Evolutionary conservation across 2,888 invertebrate species (phyloP).

Genomic region (Epinotia demarniana): DNA sequence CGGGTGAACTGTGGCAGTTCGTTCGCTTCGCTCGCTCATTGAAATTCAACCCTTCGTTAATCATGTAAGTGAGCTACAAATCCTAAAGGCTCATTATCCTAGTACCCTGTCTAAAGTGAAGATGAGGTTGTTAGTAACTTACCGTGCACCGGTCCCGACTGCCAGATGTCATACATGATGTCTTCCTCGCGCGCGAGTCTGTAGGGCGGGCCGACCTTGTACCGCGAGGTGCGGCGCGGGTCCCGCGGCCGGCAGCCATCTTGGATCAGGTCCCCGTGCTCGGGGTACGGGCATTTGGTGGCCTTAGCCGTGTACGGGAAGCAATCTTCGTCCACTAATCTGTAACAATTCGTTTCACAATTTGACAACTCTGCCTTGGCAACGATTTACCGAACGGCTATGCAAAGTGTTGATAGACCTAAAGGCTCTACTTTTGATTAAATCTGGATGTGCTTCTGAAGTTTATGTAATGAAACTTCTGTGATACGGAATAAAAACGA

Average conservation of each 20-base stretch:
- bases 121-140: constrained; percentile 48
- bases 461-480: too few species aligned
- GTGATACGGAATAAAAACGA: too few species aligned
- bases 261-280: constrained; percentile 68
- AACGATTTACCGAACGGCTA: too few species aligned
- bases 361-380: background rate
- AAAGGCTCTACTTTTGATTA: too few species aligned
- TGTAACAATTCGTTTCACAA: constrained; percentile 64
- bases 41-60: too few species aligned
- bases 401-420: too few species aligned
- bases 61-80: too few species aligned
- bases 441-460: too few species aligned
- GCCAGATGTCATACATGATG: constrained; percentile 95
- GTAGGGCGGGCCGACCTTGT: constrained; percentile 91
- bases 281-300: constrained; percentile 86
- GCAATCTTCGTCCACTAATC: constrained; percentile 93
- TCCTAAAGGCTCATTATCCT: too few species aligned
- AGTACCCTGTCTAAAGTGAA: too few species aligned
- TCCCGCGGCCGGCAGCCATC: constrained; percentile 85
- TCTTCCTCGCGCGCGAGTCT: constrained; percentile 90
- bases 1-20: too few species aligned
- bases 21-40: too few species aligned
- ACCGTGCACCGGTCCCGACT: constrained; percentile 97
- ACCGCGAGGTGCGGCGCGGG: constrained; percentile 84
- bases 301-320: constrained; percentile 90